Percentiles rank a stretch among this genome's conserved stretches.
These are phyloP conservation scores for Phorcus lineatus DNA, from an alignment of 2,888 invertebrate genomes.

Conservation along the genomic window DNA sequence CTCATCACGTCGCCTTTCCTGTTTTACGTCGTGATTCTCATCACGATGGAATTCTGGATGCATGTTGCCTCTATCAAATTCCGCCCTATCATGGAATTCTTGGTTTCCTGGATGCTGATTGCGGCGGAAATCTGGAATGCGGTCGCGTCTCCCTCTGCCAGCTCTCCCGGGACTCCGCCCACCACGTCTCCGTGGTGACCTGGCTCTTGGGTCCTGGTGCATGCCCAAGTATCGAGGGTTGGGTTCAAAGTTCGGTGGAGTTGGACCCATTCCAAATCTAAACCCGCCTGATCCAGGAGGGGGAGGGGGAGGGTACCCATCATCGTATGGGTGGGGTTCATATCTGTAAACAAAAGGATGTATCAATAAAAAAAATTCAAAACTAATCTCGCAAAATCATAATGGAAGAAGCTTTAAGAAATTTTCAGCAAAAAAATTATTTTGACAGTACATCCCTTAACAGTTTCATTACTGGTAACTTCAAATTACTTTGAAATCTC, in stretches of 20 bases:
- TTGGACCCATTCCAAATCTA: background rate
- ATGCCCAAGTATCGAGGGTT: background rate
- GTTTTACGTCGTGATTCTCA: background rate
- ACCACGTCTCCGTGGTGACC: background rate
- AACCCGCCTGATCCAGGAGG: background rate
- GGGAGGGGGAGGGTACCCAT: background rate
- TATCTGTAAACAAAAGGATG: background rate
- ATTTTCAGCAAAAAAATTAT: too few relatives aligned
- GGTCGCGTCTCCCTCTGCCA: background rate
- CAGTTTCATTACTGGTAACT: too few relatives aligned
- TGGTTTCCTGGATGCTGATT: conserved; percentile 25
- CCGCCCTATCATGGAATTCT: conserved; percentile 5
- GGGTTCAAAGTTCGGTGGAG: background rate
- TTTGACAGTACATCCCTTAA: too few relatives aligned
- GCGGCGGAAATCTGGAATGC: background rate
- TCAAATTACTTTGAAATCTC: too few relatives aligned
- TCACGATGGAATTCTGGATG: conserved; percentile 2
- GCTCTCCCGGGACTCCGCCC: background rate
- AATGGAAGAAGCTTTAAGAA: too few relatives aligned
- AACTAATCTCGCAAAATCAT: too few relatives aligned
- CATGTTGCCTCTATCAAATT: conserved; percentile 21
- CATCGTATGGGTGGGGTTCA: background rate
- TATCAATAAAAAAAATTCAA: too few relatives aligned
- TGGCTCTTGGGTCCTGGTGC: background rate
- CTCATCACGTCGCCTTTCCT: conserved; percentile 72